Evolutionary conservation across 2,797 vertebrate species (phyloP).

Genomic region (Cryptoprocta ferox): DNA sequence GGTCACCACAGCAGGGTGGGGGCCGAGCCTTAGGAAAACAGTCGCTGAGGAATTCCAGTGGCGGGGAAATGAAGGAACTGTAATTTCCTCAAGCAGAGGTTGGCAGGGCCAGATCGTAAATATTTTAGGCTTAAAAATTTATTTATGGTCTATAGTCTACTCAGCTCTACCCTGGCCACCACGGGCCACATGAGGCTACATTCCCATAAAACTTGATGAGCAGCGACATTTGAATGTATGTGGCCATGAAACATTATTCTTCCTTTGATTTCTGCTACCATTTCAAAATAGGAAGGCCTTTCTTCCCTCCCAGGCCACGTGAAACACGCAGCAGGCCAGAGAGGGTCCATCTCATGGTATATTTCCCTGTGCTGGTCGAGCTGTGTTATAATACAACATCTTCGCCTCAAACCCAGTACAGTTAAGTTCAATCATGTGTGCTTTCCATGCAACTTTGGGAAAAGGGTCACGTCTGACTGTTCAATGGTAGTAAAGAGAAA

Average conservation of each 20-base stretch:
- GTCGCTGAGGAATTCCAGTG: background rate
- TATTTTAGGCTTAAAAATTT: background rate
- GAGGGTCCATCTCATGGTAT: background rate
- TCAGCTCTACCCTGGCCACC: background rate
- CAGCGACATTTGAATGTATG: background rate
- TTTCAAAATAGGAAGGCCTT: background rate
- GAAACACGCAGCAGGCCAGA: fast-evolving
- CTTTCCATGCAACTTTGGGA: fast-evolving
- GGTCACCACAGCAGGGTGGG: fast-evolving
- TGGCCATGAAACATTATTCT: background rate
- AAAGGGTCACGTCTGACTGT: no score
- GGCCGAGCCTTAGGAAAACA: background rate
- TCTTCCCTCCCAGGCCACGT: background rate
- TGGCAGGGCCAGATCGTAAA: background rate
- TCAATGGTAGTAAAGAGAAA: background rate
- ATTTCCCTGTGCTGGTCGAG: background rate
- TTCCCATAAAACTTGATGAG: background rate
- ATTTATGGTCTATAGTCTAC: background rate
- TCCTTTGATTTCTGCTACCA: background rate
- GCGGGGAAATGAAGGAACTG: background rate
- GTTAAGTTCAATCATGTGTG: fast-evolving
- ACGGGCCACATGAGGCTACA: fast-evolving
- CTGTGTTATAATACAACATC: no score
- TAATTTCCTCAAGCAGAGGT: background rate
- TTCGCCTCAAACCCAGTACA: background rate